A percentile compares a stretch with the other conserved stretches of the same genome.
Conservation (phyloP, 1,140 invertebrate genomes). For the Drosophila sturtevanti region DNA sequence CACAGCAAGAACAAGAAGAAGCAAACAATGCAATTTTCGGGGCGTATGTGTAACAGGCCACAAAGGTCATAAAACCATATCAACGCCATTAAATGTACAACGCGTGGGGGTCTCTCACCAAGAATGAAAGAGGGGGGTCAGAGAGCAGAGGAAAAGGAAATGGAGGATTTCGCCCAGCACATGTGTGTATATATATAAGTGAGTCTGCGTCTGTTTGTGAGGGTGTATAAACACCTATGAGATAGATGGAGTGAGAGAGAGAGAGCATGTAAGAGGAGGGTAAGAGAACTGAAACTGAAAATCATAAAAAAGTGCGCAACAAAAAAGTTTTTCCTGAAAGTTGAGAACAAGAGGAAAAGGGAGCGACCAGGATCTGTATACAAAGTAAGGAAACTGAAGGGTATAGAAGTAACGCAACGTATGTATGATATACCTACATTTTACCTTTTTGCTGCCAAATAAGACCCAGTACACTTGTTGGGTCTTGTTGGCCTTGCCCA, state of each 20-base stretch:
- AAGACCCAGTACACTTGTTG: constrained; percentile 55
- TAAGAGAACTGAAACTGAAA: constrained; percentile 50
- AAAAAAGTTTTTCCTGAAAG: constrained; percentile 50
- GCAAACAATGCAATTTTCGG: constrained; percentile 80
- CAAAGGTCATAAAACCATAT: constrained; percentile 81
- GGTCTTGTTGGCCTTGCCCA: constrained; percentile 54
- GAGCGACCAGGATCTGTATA: constrained; percentile 34
- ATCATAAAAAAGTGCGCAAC: constrained; percentile 76
- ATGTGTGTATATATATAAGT: constrained; percentile 27
- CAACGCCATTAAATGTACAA: constrained; percentile 81
- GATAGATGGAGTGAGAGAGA: constrained; percentile 8
- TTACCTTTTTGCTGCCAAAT: constrained; percentile 44
- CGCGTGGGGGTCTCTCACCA: constrained; percentile 55
- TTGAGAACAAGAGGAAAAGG: constrained; percentile 36
- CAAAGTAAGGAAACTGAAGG: background rate
- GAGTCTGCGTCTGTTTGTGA: constrained; percentile 25
- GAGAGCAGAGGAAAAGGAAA: background rate
- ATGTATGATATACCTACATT: constrained; percentile 53
- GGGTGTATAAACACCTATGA: constrained; percentile 53
- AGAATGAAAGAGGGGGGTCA: constrained; percentile 11
- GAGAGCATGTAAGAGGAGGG: background rate
- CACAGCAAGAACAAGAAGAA: constrained; percentile 43
- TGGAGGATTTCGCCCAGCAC: constrained; percentile 16
- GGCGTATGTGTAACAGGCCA: constrained; percentile 79
- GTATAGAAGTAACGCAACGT: constrained; percentile 18